Conservation (phyloP, 2,888 invertebrate genomes). For the Microplitis manilae region DNA sequence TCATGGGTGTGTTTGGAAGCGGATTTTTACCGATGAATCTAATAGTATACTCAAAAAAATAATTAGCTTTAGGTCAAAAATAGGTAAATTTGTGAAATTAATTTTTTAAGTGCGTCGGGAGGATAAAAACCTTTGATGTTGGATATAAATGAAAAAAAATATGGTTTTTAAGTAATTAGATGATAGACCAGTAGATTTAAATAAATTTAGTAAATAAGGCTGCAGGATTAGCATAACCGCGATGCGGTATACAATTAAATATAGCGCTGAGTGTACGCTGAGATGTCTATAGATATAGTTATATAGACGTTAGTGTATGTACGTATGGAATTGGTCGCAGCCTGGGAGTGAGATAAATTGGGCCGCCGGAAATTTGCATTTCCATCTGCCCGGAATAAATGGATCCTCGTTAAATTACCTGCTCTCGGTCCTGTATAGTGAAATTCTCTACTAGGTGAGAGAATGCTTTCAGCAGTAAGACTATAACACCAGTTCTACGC, state of each 20-base stretch:
- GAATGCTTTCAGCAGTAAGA: too few species aligned
- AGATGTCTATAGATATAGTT: too few species aligned
- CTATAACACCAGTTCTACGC: too few species aligned
- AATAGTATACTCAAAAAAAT: too few species aligned
- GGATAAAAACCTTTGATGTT: too few species aligned
- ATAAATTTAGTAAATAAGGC: slow-evolving; percentile 58
- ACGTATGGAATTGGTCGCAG: slow-evolving; percentile 53
- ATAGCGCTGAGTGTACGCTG: not conserved
- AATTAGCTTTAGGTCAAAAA: too few species aligned
- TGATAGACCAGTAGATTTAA: too few species aligned
- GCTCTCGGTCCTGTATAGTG: slow-evolving; percentile 46
- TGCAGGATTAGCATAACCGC: slow-evolving; percentile 63
- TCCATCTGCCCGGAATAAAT: slow-evolving; percentile 67
- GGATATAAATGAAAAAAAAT: slow-evolving; percentile 2
- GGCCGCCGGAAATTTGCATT: slow-evolving; percentile 65
- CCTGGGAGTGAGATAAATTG: slow-evolving; percentile 61
- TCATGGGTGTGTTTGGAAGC: too few species aligned
- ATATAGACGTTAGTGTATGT: slow-evolving; percentile 32
- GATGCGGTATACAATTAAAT: slow-evolving; percentile 36
- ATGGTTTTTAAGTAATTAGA: slow-evolving; percentile 34
- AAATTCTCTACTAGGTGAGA: too few species aligned
- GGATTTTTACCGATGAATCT: too few species aligned
- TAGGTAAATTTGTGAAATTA: too few species aligned
- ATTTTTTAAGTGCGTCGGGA: too few species aligned
- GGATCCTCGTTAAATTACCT: slow-evolving; percentile 62